phyloP scores from a whole-genome alignment of 1,140 invertebrate species.

The Gonioctena quinquepunctata region DNA sequence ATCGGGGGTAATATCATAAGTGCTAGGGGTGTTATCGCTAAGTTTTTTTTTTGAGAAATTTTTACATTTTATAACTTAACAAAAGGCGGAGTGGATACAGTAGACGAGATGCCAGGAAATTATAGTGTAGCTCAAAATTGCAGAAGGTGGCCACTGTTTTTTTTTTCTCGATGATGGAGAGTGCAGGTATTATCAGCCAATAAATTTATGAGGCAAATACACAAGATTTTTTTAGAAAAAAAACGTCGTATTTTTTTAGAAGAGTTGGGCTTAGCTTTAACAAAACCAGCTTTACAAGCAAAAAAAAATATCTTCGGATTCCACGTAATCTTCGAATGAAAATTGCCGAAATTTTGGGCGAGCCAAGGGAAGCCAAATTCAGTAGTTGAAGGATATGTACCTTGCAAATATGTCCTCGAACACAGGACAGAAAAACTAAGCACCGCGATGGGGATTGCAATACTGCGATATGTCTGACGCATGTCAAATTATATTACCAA shows the following conservation, averaged over 20 bases:
- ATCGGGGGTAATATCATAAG: no score
- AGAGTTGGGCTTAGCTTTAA: not conserved
- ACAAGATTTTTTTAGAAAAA: not conserved
- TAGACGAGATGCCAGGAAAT: not conserved
- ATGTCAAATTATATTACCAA: no score
- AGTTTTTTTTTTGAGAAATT: no score
- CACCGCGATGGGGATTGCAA: no score
- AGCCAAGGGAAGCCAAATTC: no score
- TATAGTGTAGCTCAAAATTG: constrained; percentile 1
- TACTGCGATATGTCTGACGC: no score
- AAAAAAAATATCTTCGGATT: not conserved
- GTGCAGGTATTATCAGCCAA: not conserved
- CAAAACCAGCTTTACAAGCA: not conserved
- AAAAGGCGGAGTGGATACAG: not conserved
- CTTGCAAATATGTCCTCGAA: no score
- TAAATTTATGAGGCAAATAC: not conserved
- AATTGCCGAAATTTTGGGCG: not conserved
- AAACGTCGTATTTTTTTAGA: not conserved
- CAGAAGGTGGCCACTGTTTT: not conserved
- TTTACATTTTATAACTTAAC: no score
- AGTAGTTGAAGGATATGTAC: no score
- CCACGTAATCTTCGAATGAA: not conserved
- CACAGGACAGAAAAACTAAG: no score
- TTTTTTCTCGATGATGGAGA: not conserved
- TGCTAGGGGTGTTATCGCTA: no score